Conservation (phyloP, 2,888 invertebrate species). For the Salpingus planirostris region DNA sequence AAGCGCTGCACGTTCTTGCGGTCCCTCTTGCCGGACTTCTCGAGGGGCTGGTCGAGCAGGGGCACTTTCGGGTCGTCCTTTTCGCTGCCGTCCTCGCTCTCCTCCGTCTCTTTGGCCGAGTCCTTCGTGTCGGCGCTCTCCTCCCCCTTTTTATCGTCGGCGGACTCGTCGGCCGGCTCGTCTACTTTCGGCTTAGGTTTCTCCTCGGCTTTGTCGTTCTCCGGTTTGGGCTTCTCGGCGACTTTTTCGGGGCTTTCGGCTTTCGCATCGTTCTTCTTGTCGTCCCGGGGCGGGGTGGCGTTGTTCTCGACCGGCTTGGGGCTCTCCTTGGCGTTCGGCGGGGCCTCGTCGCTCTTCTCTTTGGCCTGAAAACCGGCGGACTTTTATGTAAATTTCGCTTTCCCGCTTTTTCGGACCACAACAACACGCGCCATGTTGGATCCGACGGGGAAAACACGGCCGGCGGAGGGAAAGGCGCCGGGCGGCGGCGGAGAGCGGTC, state of each 20-base stretch:
- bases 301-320: neutral
- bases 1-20: conserved; percentile 37
- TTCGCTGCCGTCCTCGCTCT: conserved; percentile 21
- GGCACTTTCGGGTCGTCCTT: conserved; percentile 30
- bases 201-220: conserved; percentile 6
- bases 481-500: no score
- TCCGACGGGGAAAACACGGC: no score
- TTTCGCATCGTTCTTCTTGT: conserved; percentile 7
- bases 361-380: conserved; percentile 21
- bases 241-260: neutral
- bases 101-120: conserved; percentile 15
- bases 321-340: neutral
- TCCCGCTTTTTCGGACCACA: conserved; percentile 41
- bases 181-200: conserved; percentile 18
- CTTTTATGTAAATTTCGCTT: conserved; percentile 22
- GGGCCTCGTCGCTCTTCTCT: conserved; percentile 26
- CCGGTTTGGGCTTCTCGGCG: neutral
- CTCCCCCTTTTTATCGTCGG: conserved; percentile 15
- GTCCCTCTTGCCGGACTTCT: conserved; percentile 35
- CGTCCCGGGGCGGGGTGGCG: neutral
- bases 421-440: conserved; percentile 40
- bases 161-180: conserved; percentile 24
- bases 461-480: no score
- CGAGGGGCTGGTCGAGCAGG: conserved; percentile 35
- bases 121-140: conserved; percentile 22